Base-by-base conservation (phyloP, 2,888 invertebrate genomes). In the Phorcus lineatus region DNA sequence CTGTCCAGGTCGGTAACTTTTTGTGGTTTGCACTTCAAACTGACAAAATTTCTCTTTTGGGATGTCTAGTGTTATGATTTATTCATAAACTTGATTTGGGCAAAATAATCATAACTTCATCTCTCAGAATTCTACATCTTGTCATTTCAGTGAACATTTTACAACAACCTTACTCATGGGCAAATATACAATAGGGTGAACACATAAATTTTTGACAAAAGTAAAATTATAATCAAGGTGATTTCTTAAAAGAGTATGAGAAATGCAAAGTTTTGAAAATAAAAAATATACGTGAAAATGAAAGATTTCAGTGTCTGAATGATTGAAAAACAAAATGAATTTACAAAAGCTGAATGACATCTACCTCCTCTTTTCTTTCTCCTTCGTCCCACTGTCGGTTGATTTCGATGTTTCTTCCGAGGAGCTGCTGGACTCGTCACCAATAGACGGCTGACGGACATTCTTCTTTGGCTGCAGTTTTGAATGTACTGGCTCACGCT, bases 331-430 rank as follows among this genome's bases (percentile, higher is more conserved):
- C 6, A 75, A 24, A 31, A n/a, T n/a, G 28, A 70, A 66, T 11
- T 4, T n/a, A 36, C 40, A 62, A 31, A 62, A 31, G 40, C 2
- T 36, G n/a, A 62, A 19, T 28, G 2, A 28, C 11, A 0, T 17
- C 19, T 17, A 89, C 89, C 88, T 87, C 40, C 86, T 82, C 80
- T 87, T 86, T 79, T 89, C 87, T 81, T 86, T 87, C 28, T 88
- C 87, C 55, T 74, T 80, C 7, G 52, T 67, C 36, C 66, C 62
- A 53, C 74, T 74, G n/a, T 74, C 47, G 2, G 31, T 40, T 11
- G 74, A 52, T n/a, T 24, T 40, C 19, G 70, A 13, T 36, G 36
- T 11, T 36, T 40, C 70, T 11, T 74, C 74, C 4, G 40, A 40
- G 16, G 40, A 40, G 17, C 47, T 52, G 24, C 74, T 74, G 22